phyloP scores from a whole-genome alignment of 2,888 invertebrate genomes.

The Athalia rosae region DNA sequence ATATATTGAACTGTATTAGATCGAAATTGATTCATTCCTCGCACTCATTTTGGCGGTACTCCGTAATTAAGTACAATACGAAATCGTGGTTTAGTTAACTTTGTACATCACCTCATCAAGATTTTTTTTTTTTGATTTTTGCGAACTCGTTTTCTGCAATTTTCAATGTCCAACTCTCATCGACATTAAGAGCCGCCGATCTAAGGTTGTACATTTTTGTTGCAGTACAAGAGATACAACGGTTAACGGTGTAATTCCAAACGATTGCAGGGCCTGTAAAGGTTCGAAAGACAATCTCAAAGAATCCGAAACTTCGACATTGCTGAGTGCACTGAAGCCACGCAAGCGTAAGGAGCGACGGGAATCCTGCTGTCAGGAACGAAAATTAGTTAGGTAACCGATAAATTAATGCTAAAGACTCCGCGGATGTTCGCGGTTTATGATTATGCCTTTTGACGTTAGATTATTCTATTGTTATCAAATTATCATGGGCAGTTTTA shows the following conservation, averaged over 20 bases:
- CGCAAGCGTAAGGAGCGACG: conserved; percentile 79
- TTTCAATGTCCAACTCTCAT: background rate
- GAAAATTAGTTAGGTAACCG: conserved; percentile 68
- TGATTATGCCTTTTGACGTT: background rate
- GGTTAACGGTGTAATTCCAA: conserved; percentile 63
- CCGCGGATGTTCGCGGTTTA: background rate
- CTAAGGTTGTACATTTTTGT: conserved; percentile 46
- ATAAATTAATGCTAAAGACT: conserved; percentile 39
- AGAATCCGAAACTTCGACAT: conserved; percentile 75
- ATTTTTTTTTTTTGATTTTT: no score
- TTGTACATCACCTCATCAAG: background rate
- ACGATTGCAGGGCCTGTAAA: conserved; percentile 66
- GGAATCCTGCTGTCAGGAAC: conserved; percentile 75
- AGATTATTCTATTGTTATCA: background rate
- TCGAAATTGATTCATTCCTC: no score
- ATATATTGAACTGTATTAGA: no score
- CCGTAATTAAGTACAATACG: no score
- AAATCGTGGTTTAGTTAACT: background rate
- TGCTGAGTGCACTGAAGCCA: conserved; percentile 77
- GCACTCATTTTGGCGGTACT: no score
- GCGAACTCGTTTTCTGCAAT: no score
- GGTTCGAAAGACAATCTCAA: conserved; percentile 71
- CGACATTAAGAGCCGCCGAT: background rate
- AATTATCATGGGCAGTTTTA: background rate
- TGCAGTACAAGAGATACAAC: conserved; percentile 66